These are phyloP conservation scores for Habropoda laboriosa DNA, from an alignment of 1,140 invertebrate species.

Conservation along the genomic window DNA sequence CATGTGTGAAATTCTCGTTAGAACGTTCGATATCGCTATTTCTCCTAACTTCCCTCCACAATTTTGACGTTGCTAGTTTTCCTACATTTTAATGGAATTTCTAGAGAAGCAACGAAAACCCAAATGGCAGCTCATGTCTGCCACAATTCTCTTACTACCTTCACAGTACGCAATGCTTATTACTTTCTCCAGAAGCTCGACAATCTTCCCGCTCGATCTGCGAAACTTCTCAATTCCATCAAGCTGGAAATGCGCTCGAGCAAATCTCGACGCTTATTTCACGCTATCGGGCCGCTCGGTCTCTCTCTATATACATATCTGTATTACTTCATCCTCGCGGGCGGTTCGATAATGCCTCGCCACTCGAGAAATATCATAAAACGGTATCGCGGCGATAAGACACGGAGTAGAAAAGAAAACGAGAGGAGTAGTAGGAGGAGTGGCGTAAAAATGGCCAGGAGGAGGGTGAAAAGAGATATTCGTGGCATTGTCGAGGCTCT, in stretches of 20 bases:
- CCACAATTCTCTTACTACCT: too few relatives aligned
- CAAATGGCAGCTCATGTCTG: too few relatives aligned
- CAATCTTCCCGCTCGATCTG: neutral
- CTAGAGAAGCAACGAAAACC: too few relatives aligned
- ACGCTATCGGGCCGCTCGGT: too few relatives aligned
- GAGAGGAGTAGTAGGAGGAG: neutral
- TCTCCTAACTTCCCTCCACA: too few relatives aligned
- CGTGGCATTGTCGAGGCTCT: neutral
- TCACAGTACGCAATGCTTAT: neutral
- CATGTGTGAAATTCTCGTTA: too few relatives aligned
- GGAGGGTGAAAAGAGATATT: neutral
- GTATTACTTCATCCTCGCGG: neutral
- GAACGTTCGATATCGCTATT: too few relatives aligned
- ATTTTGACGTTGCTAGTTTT: too few relatives aligned
- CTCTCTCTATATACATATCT: neutral
- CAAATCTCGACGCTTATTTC: neutral
- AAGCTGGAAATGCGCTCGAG: neutral
- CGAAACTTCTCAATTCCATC: neutral
- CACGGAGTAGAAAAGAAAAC: neutral
- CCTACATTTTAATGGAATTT: too few relatives aligned
- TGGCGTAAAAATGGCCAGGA: neutral
- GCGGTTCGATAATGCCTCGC: neutral
- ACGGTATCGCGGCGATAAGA: slow-evolving; percentile 17
- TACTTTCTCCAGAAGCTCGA: neutral
- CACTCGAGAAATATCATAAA: slow-evolving; percentile 20